These are phyloP conservation scores for Anguilla rostrata DNA, from an alignment of 2,113 vertebrate genomes.

Conservation along the genomic window DNA sequence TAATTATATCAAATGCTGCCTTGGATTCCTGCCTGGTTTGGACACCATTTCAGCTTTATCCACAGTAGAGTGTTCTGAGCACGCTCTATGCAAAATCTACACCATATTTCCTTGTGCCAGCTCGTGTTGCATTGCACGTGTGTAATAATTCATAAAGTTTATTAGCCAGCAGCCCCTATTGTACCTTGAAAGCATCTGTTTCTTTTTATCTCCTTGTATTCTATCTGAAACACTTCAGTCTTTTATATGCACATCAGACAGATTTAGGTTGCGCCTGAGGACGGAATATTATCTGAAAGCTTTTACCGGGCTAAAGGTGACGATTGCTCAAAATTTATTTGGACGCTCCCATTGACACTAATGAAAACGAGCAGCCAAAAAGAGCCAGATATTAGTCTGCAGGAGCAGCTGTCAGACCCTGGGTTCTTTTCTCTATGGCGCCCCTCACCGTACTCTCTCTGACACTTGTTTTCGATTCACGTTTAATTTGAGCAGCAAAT, in stretches of 20 bases:
- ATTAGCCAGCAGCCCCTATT: neutral
- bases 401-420: neutral
- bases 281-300: neutral
- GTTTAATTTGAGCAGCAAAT: neutral
- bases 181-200: neutral
- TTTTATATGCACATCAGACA: neutral
- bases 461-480: neutral
- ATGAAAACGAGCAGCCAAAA: neutral
- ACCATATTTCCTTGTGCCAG: neutral
- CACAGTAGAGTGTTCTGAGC: neutral
- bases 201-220: neutral
- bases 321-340: neutral
- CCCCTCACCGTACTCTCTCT: neutral
- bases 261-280: neutral
- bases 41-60: neutral
- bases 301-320: neutral
- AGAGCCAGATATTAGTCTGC: neutral
- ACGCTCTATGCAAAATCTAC: neutral
- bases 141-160: neutral
- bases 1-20: neutral
- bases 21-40: neutral
- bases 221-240: neutral
- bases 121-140: neutral
- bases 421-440: neutral
- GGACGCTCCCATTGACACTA: neutral